These are phyloP conservation scores for Oenanthe oenanthe DNA, from an alignment of 2,113 vertebrate species.

Conservation along the genomic window DNA sequence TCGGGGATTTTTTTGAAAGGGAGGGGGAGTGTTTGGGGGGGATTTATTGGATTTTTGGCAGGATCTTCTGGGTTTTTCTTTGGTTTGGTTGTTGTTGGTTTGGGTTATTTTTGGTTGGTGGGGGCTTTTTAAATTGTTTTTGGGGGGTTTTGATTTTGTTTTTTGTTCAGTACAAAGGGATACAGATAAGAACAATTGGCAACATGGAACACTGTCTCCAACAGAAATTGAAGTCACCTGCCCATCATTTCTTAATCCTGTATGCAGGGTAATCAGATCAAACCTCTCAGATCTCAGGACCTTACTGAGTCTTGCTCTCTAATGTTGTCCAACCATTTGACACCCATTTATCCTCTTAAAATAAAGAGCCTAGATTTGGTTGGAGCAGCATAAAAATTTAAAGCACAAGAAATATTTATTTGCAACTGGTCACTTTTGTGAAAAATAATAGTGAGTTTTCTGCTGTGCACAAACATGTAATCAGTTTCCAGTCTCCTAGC, in stretches of 20 bases:
- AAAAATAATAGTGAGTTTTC: background rate
- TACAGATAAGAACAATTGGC: background rate
- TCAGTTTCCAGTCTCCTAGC: background rate
- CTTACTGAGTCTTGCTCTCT: background rate
- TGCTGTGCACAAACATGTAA: background rate
- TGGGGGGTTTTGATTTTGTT: too few species aligned
- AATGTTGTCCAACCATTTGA: background rate
- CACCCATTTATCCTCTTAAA: background rate
- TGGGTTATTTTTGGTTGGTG: background rate
- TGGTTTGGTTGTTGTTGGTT: background rate
- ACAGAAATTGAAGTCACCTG: background rate
- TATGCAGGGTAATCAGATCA: constrained; percentile 9
- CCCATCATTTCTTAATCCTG: background rate
- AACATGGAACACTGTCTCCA: background rate
- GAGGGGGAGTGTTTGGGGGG: too few species aligned
- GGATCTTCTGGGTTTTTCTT: background rate
- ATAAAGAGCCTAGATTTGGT: background rate
- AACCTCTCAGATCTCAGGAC: background rate
- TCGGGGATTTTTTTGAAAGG: background rate
- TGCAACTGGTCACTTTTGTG: background rate
- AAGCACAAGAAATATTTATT: background rate
- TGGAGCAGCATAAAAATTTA: background rate
- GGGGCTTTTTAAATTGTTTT: background rate
- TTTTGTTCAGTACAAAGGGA: background rate
- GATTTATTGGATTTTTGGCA: too few species aligned